A percentile compares a stretch with the other conserved stretches of the same genome.
These are phyloP conservation scores for Pardosa pseudoannulata DNA, from an alignment of 2,888 invertebrate species.

Conservation along the genomic window DNA sequence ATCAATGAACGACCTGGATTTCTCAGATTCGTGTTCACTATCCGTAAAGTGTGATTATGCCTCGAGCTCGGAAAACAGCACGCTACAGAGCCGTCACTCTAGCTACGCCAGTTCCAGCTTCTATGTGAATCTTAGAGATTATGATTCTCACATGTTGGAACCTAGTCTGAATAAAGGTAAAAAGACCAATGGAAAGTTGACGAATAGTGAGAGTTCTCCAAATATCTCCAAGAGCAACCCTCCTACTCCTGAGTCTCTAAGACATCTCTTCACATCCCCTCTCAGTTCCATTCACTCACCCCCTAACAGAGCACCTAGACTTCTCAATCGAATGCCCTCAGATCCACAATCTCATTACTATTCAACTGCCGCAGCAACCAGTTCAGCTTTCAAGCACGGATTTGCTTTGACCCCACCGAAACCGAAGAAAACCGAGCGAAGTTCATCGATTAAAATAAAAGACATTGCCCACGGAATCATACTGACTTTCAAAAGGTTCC, in stretches of 20 bases:
- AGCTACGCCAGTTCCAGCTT: slow-evolving; percentile 49
- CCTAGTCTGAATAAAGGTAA: slow-evolving; percentile 21
- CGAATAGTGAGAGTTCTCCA: slow-evolving; percentile 2
- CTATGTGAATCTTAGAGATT: slow-evolving; percentile 55
- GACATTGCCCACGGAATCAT: slow-evolving; percentile 66
- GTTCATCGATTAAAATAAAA: slow-evolving; percentile 66
- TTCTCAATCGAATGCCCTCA: slow-evolving; percentile 27
- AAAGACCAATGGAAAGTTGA: slow-evolving; percentile 9
- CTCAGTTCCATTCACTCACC: slow-evolving; percentile 41
- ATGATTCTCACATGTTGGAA: slow-evolving; percentile 58
- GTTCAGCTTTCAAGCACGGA: slow-evolving; percentile 57
- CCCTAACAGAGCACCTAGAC: slow-evolving; percentile 14
- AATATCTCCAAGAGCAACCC: slow-evolving; percentile 42
- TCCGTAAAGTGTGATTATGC: slow-evolving; percentile 61
- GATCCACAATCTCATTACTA: slow-evolving; percentile 52
- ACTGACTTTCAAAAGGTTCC: slow-evolving; percentile 51
- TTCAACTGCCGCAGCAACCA: slow-evolving; percentile 44
- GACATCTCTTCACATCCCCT: slow-evolving; percentile 61
- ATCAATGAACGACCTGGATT: slow-evolving; percentile 60
- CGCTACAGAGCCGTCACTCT: slow-evolving; percentile 49
- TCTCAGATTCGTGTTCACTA: slow-evolving; percentile 57
- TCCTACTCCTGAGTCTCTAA: slow-evolving; percentile 53
- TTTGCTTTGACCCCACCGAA: slow-evolving; percentile 37
- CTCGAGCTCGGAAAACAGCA: slow-evolving; percentile 58
- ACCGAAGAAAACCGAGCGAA: slow-evolving; percentile 54